phyloP scores from a whole-genome alignment of 1,140 invertebrate genomes.

The Brachionus manjavacas region DNA sequence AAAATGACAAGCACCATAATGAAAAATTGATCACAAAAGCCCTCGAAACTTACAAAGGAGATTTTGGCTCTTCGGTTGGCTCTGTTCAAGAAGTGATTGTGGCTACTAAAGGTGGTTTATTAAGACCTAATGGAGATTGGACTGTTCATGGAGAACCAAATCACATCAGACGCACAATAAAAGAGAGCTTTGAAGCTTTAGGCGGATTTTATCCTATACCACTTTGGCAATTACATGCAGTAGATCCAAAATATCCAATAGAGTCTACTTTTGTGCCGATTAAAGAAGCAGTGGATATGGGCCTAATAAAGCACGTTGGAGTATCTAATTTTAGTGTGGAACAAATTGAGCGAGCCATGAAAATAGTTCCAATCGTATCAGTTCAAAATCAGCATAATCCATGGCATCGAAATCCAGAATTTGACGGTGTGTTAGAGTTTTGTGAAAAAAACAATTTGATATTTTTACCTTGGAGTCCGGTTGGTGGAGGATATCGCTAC shows the following conservation, averaged over 20 bases:
- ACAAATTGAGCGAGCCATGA: constrained; percentile 2
- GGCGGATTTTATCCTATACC: constrained; percentile 27
- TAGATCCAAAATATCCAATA: constrained; percentile 23
- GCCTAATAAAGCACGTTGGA: constrained; percentile 15
- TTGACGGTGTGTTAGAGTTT: constrained; percentile 17
- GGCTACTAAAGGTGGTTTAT: constrained; percentile 27
- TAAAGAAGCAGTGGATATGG: constrained; percentile 3
- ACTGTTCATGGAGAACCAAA: not conserved
- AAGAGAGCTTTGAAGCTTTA: constrained; percentile 9
- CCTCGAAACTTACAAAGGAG: not conserved
- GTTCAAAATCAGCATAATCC: constrained; percentile 35
- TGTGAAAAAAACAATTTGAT: constrained; percentile 11
- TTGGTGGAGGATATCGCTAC: not conserved
- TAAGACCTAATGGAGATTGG: constrained; percentile 15
- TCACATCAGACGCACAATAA: constrained; percentile 5
- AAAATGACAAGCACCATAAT: constrained; percentile 34
- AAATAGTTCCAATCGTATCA: not conserved
- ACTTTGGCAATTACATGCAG: constrained; percentile 19
- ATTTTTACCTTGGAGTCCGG: constrained; percentile 26
- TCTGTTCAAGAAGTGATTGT: not conserved
- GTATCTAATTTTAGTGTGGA: constrained; percentile 36
- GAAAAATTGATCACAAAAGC: constrained; percentile 25
- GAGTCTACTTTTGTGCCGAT: constrained; percentile 3
- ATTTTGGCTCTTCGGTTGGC: not conserved
- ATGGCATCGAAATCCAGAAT: not conserved